Evolutionary conservation across 2,113 vertebrate genomes (phyloP).

Genomic region (Equus przewalskii): DNA sequence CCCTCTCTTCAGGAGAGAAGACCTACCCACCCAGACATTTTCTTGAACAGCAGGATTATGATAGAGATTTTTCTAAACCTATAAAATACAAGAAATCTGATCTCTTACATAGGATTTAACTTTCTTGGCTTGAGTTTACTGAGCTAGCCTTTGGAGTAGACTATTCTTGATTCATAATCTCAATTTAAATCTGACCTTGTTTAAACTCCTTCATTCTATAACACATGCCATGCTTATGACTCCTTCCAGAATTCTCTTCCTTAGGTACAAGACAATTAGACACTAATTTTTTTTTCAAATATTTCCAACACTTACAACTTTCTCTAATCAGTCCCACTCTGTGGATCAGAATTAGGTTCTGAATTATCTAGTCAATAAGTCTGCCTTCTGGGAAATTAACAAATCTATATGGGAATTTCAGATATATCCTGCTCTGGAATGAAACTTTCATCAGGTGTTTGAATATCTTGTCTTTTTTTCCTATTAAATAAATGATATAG

Average conservation of each 20-base stretch:
- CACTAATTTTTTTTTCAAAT: not conserved
- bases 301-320: not conserved
- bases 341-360: not conserved
- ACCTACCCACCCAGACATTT: not conserved
- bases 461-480: not conserved
- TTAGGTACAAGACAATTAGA: not conserved
- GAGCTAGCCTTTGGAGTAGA: not conserved
- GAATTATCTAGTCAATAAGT: not conserved
- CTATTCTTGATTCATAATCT: not conserved
- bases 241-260: not conserved
- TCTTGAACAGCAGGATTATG: not conserved
- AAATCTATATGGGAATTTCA: not conserved
- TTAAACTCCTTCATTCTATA: not conserved
- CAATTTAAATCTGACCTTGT: not conserved
- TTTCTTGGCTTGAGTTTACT: not conserved
- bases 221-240: not conserved
- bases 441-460: not conserved
- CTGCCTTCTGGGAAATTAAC: not conserved
- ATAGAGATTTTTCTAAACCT: not conserved
- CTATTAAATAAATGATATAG: not conserved
- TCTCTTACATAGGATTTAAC: not conserved
- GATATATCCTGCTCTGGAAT: not conserved
- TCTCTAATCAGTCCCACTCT: not conserved
- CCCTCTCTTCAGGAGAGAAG: not conserved
- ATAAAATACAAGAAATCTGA: not conserved